Evolutionary conservation across 2,797 vertebrate species (phyloP), one percentile per base, ranked within the genome.

Genomic region (Steatocranus sp.): DNA sequence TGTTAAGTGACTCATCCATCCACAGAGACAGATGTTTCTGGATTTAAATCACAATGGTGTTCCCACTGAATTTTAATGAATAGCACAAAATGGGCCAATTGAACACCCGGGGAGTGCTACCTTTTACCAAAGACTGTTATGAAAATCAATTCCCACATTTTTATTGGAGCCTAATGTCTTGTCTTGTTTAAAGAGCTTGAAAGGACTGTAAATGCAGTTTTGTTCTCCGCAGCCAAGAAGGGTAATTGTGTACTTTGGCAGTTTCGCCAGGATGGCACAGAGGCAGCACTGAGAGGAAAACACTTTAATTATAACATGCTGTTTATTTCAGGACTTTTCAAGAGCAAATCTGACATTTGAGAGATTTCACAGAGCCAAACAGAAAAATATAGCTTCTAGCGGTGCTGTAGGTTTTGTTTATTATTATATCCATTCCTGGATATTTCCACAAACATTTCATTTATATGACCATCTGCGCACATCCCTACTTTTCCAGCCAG

Each of bases 1-100:
- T 51, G 81, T 84, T 85, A 85, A 70, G 32, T 83, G 82, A 90
- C 75, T 88, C 66, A 79, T 86, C 43, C 66, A 79, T 86, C 43
- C 73, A 75, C 20, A 56, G 73, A 82, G 30, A 75, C 34, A 80
- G 56, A 79, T 86, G 82, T 76, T 90, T 91, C 85, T 76, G 68
- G 74, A 80, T 75, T 38, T 48, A 78, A 88, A 87, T 83, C 76
- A 82, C 75, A 81, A 34, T 9, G 58, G 23, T 11, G 20, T 20
- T 86, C 50, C 61, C 68, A 82, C 85, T 61, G 49, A 83, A 53
- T 54, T 78, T 63, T 80, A 83, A 91, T 88, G 66, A 75, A 51
- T 32, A 8, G 23, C 43, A 78, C 10, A 48, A 83, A 84, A 78
- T 54, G 68, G 36, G 34, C 79, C 49, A 50, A 54, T 83, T 9